These are phyloP conservation scores for Netelia virgata DNA, from an alignment of 2,888 invertebrate species.

Conservation along the genomic window DNA sequence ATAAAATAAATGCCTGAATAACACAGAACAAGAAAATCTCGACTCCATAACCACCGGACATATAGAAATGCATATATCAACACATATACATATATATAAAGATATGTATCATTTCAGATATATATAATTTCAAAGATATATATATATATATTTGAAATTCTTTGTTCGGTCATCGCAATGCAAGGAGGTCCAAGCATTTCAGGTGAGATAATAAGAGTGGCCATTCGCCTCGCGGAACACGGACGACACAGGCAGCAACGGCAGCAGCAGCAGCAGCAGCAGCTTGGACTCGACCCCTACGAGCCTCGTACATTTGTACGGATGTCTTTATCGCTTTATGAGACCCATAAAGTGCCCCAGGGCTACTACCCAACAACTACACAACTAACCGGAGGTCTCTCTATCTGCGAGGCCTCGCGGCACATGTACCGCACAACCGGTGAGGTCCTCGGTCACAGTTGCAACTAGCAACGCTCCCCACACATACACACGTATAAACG, in stretches of 20 bases:
- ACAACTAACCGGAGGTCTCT: constrained; percentile 36
- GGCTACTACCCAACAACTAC: constrained; percentile 68
- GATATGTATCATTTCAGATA: no score
- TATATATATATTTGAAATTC: constrained; percentile 21
- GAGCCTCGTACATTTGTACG: constrained; percentile 75
- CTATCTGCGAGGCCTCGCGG: neutral
- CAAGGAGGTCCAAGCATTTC: constrained; percentile 62
- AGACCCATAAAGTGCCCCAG: constrained; percentile 77
- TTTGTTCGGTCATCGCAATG: constrained; percentile 36
- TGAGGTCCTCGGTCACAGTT: constrained; percentile 60
- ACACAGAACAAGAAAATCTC: neutral
- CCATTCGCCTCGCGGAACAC: constrained; percentile 19
- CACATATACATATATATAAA: neutral
- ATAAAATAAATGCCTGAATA: neutral
- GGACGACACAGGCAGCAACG: constrained; percentile 16
- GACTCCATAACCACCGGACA: neutral
- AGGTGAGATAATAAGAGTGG: constrained; percentile 74
- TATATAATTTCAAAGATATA: no score
- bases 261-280: constrained; percentile 34
- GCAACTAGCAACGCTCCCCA: constrained; percentile 13
- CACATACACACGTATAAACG: neutral
- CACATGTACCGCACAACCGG: constrained; percentile 47
- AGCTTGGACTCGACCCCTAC: constrained; percentile 61
- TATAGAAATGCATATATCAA: neutral
- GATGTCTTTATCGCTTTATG: constrained; percentile 81